Base-by-base conservation (phyloP, 2,113 vertebrate species). In the Setophaga coronata region DNA sequence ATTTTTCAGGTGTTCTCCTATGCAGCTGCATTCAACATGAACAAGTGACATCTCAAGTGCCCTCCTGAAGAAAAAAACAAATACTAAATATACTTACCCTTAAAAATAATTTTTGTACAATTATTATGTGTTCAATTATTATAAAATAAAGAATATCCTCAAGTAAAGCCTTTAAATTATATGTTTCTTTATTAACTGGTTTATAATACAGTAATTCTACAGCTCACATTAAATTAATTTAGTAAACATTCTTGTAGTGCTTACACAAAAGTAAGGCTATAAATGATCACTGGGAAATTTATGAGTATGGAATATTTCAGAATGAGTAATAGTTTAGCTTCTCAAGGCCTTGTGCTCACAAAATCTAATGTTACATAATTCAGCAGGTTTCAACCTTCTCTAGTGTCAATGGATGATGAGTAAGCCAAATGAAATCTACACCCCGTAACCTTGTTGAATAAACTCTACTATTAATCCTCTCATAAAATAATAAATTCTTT, bases 351-450 rank as follows among this genome's bases (percentile, higher is more conserved):
- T 58, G 23, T 81, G 60, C 33, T 82, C 67, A 61, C 18, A 72
- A 79, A 85, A 87, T 64, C 15, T 60, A 48, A 20, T 45, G 28
- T 76, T 93, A 90, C 29, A 24, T 82, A 51, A 51, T 95, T 82
- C 62, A 88, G 9, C 23, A 45, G 4, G 23, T 92, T 90, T 90
- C 43, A 74, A 51, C 48, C 31, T 45, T 87, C 25, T 81, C 47
- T 74, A 33, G 28, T 82, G 12, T 85, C 61, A 79, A 31, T 7
- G 53, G 34, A 80, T 50, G 62, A 77, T 77, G 28, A 72, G 20
- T 36, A 85, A 94, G 36, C 8, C 67, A 93, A 93, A 83, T 18
- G 28, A 93, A 87, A 90, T 80, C n/a, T 91, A 15, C 77, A 88
- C 33, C 10, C 6, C 47, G 43, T 73, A 88, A n/a, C 6, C 36